phyloP scores from a whole-genome alignment of 2,113 vertebrate species.

The Balaenoptera acutorostrata region DNA sequence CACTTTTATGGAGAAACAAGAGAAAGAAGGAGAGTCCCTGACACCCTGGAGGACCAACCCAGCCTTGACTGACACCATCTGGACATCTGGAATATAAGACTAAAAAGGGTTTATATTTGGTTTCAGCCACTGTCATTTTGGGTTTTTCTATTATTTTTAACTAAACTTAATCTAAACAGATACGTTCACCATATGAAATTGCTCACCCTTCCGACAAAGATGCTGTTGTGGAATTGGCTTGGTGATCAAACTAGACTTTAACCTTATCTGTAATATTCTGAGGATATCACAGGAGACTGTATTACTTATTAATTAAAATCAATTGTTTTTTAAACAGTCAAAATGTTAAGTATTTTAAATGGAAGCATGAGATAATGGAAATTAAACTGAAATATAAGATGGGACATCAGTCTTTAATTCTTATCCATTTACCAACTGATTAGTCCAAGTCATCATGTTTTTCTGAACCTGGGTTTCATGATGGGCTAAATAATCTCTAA shows the following conservation, averaged over 20 bases:
- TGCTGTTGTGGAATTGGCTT: background rate
- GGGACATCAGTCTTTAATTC: background rate
- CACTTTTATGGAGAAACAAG: background rate
- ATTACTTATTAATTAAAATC: background rate
- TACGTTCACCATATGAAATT: background rate
- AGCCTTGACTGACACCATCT: background rate
- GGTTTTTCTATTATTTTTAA: background rate
- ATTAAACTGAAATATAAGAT: background rate
- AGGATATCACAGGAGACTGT: background rate
- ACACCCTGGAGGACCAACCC: background rate
- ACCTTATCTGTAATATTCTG: background rate
- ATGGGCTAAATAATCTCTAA: background rate
- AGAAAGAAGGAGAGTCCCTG: background rate
- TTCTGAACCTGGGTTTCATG: background rate
- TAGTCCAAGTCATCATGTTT: background rate
- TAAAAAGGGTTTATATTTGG: background rate
- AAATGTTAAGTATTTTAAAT: background rate
- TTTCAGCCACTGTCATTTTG: background rate
- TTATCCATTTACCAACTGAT: background rate
- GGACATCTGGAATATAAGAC: background rate
- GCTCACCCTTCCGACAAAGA: background rate
- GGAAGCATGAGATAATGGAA: background rate
- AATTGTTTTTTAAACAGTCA: background rate
- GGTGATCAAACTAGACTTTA: background rate
- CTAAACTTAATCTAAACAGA: background rate